Evolutionary conservation across 2,797 vertebrate genomes (phyloP).

Genomic region (Cottoperca gobio): DNA sequence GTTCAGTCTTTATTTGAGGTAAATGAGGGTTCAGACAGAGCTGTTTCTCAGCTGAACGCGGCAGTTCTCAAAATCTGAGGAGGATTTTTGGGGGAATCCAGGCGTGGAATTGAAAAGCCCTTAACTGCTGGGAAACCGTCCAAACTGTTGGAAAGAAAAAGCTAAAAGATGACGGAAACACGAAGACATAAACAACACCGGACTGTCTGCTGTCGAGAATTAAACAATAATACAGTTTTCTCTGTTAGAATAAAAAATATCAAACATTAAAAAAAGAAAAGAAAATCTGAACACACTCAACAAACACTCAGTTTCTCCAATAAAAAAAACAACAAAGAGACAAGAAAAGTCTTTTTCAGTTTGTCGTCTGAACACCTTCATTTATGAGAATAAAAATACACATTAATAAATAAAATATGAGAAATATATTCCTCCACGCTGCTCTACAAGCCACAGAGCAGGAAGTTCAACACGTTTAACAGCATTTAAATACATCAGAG

Average conservation of each 20-base stretch:
- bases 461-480: neutral
- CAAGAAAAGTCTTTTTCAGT: neutral
- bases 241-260: slow-evolving; percentile 40
- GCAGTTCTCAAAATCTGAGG: slow-evolving; percentile 21
- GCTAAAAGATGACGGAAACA: neutral
- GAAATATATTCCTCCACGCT: neutral
- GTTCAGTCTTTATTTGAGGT: slow-evolving; percentile 61
- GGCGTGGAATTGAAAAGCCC: slow-evolving; percentile 45
- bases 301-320: slow-evolving; percentile 7
- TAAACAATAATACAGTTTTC: neutral
- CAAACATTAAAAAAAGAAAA: slow-evolving; percentile 32
- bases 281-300: neutral
- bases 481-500: neutral
- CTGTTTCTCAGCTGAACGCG: slow-evolving; percentile 11
- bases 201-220: neutral
- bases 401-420: slow-evolving; percentile 1
- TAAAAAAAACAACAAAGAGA: slow-evolving; percentile 25
- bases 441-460: neutral
- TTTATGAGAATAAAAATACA: slow-evolving; percentile 28
- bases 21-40: slow-evolving; percentile 28
- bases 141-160: slow-evolving; percentile 9
- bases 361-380: neutral
- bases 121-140: slow-evolving; percentile 38
- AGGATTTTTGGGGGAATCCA: neutral
- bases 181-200: slow-evolving; percentile 16